These are phyloP conservation scores for Morpho helenor DNA, from an alignment of 2,888 invertebrate genomes.

Conservation along the genomic window DNA sequence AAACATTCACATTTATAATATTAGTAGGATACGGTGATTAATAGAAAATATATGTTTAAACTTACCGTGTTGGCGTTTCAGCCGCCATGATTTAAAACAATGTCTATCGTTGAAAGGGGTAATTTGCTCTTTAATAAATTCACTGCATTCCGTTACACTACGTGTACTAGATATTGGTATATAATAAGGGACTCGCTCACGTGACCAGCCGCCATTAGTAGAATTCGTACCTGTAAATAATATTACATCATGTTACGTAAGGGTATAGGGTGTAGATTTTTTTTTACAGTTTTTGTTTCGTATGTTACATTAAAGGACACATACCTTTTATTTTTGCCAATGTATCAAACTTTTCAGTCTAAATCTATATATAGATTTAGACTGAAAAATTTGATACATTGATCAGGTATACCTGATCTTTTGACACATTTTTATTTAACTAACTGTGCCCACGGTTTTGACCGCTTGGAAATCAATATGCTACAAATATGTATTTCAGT, in stretches of 20 bases:
- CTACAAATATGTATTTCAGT: too few species aligned
- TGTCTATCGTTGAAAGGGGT: not conserved
- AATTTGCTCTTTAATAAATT: conserved; percentile 7
- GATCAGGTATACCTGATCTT: too few species aligned
- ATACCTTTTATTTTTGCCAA: conserved; percentile 6
- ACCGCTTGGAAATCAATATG: too few species aligned
- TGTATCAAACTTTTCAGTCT: not conserved
- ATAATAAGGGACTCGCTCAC: not conserved
- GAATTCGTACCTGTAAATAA: conserved; percentile 8
- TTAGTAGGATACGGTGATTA: too few species aligned
- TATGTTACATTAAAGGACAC: conserved; percentile 12
- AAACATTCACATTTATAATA: too few species aligned
- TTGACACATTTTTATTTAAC: not conserved
- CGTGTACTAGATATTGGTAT: too few species aligned
- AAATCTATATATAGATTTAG: not conserved
- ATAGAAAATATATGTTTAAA: too few species aligned
- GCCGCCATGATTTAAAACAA: too few species aligned
- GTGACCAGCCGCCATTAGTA: conserved; percentile 16
- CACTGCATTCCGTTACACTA: conserved; percentile 1
- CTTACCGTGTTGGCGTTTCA: too few species aligned
- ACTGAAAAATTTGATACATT: too few species aligned
- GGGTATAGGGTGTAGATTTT: conserved; percentile 7
- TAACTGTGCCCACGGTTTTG: too few species aligned
- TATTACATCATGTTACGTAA: not conserved
- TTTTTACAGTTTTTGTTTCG: conserved; percentile 11